Evolutionary conservation across 2,113 vertebrate species (phyloP), one percentile per base, ranked within the genome.

Genomic region (Nothocercus julius): DNA sequence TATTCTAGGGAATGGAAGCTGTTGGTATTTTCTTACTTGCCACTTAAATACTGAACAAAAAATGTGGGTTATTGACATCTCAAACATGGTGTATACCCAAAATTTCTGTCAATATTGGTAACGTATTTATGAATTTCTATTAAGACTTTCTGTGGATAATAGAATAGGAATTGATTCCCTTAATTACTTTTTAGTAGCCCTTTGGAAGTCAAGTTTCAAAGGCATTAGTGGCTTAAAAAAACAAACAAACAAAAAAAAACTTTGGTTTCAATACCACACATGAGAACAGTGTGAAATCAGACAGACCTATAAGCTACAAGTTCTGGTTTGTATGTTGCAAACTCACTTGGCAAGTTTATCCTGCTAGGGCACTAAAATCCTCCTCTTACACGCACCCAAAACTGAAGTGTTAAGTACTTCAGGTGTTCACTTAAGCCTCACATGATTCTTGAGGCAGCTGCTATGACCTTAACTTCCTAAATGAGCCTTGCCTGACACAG

Each of bases 191-290:
- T 69, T n/a, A 22, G 32, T 34, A 58, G 17, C 7, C 67, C 67
- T 34, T 24, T 63, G 34, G 34, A 63, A 38, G 61, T 36, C 34
- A 17, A 69, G 67, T 47, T 49, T 32, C n/a, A 24, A 69, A 27
- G 32, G 15, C 32, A 49, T n/a, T 32, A 49, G 21, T 45, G 25
- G 34, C 11, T 4, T 45, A 56, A 77, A 59, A 47, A 3, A 69
- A 3, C 3, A n/a, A n/a, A n/a, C n/a, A n/a, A n/a, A n/a, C n/a
- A 3, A 56, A 77, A 59, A 47, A 3, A 69, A 2, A 3, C 6
- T 24, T 72, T 56, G 3, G 2, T n/a, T 91, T 89, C 64, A 32
- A 5, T 81, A 45, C 7, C 1, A 2, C 25, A 22, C 2, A 5
- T 67, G 7, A 81, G 78, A 54, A 63, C 27, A 25, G 19, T n/a